Percentiles rank a stretch among this genome's conserved stretches.
Conservation (phyloP, 2,888 invertebrate genomes). For the Pseudococcus viburni region DNA sequence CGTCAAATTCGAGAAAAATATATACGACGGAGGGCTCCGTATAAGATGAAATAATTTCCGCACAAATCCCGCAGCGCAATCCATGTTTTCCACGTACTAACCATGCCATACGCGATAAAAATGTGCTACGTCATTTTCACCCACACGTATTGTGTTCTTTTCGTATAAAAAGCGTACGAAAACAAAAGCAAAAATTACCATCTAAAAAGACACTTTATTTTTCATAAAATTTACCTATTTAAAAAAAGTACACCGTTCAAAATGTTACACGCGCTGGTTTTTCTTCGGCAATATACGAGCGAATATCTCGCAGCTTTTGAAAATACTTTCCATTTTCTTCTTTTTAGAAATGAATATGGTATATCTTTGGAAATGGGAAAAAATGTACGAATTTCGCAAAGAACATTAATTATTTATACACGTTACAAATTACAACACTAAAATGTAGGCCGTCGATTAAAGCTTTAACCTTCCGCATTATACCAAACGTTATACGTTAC, state of each 20-base stretch:
- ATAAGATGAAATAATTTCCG: conserved; percentile 23
- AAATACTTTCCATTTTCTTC: conserved; percentile 2
- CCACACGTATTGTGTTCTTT: conserved; percentile 3
- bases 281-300: not conserved
- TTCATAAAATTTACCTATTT: not conserved
- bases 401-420: conserved; percentile 1
- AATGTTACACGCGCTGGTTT: not conserved
- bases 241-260: not conserved
- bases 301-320: not conserved
- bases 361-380: not conserved
- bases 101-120: not conserved
- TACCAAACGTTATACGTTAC: not conserved
- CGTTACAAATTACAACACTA: conserved; percentile 7
- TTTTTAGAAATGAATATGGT: not conserved
- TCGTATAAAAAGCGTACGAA: not conserved
- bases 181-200: conserved; percentile 38
- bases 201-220: conserved; percentile 15
- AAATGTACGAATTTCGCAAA: not conserved
- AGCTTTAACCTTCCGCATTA: not conserved
- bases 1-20: conserved; percentile 22
- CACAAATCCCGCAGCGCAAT: conserved; percentile 37
- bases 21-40: not conserved
- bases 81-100: conserved; percentile 2
- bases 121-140: conserved; percentile 28
- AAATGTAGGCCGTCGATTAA: conserved; percentile 14